Base-by-base conservation (phyloP, 2,797 vertebrate genomes). In the Hippopotamyrus pictus region DNA sequence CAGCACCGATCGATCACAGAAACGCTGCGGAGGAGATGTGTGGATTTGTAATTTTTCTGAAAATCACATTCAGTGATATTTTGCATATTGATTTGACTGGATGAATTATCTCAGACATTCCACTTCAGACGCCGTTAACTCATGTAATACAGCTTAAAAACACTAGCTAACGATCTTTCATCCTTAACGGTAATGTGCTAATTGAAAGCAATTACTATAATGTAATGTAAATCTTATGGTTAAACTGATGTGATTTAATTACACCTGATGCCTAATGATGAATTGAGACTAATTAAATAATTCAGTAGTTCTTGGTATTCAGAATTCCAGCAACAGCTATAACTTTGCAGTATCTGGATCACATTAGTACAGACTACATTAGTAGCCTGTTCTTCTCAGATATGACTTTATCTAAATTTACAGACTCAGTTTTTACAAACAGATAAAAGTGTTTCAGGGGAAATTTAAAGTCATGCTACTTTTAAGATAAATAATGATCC, bases 241-340 rank as follows among this genome's bases (percentile, higher is more conserved):
- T 89, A 89, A 62, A 62, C 76, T 22, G n/a, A 48, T n/a, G 73
- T 29, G 50, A 89, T 59, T 89, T 84, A 57, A 83, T 82, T 54
- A 88, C 69, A 22, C 22, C 14, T 19, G 33, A 83, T 51, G 37
- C 33, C 37, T 83, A 62, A 89, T 46, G 51, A 57, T 17, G 53
- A 87, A 87, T 12, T 37, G 54, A 84, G 76, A 89, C 57, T 41
- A 84, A 89, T 82, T 88, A 17, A 79, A 53, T 82, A 82, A 82
- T 88, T 88, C 44, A 41, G 29, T 19, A 76, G 2, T 84, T 25
- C 14, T 84, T 14, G 44, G 41, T 48, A 37, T 57, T 25, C 46
- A 50, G 44, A 53, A 22, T 41, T 89, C 37, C 53, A 5, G 3
- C 44, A 37, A 59, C 53, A 89, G 51, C 76, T 84, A 29, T 65